These are phyloP conservation scores for Leucania comma DNA, from an alignment of 2,888 invertebrate genomes.

Conservation along the genomic window DNA sequence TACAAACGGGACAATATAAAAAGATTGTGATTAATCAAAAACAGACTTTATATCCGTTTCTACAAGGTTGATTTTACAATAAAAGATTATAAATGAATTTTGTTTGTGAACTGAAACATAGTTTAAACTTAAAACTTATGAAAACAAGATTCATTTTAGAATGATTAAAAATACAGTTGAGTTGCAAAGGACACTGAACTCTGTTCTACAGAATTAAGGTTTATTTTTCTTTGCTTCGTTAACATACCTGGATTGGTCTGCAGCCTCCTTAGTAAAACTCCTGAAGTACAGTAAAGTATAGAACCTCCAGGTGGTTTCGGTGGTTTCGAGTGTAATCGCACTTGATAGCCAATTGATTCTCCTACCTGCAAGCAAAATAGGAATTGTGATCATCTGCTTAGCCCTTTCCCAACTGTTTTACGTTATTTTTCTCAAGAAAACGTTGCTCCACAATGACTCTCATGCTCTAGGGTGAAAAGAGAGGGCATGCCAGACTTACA, in stretches of 20 bases:
- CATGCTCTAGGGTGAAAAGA: no score
- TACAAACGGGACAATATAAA: background rate
- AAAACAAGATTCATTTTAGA: background rate
- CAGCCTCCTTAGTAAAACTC: constrained; percentile 88
- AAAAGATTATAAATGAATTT: background rate
- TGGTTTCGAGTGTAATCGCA: constrained; percentile 89
- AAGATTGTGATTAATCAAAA: background rate
- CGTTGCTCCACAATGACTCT: no score
- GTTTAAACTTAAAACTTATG: background rate
- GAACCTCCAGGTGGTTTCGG: constrained; percentile 89
- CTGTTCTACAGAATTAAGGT: background rate
- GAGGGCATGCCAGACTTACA: no score
- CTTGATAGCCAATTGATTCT: constrained; percentile 92
- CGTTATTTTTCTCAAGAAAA: no score
- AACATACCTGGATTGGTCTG: constrained; percentile 83
- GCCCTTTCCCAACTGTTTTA: background rate
- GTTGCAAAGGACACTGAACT: background rate
- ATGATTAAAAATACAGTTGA: background rate
- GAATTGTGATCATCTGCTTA: background rate
- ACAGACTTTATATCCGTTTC: background rate
- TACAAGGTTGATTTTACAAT: background rate
- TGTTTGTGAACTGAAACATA: no score
- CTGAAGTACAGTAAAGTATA: constrained; percentile 93
- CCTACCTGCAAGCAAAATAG: constrained; percentile 85
- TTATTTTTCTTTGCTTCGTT: background rate